Evolutionary conservation across 2,888 invertebrate species (phyloP).

Genomic region (Melieria crassipennis): DNA sequence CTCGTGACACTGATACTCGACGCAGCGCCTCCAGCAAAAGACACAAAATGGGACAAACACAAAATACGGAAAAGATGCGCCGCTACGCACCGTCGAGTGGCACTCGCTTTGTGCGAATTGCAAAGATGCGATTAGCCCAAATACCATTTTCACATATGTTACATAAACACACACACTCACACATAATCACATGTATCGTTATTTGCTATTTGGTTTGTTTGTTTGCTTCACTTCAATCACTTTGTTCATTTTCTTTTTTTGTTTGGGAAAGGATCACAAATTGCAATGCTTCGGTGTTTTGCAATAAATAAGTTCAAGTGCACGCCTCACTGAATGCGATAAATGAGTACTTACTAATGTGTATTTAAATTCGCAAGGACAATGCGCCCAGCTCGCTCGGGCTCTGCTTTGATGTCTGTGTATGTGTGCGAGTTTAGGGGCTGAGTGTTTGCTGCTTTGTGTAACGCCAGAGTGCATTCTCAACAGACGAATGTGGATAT

Average conservation of each 20-base stretch:
- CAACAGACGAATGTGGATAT: too few species aligned
- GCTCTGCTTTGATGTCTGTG: too few species aligned
- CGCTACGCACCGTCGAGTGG: constrained; percentile 24
- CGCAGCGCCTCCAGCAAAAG: constrained; percentile 28
- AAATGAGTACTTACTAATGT: background rate
- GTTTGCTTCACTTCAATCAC: background rate
- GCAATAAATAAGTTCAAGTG: background rate
- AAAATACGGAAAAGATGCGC: constrained; percentile 1
- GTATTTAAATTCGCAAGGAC: background rate
- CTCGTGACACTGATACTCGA: constrained; percentile 37
- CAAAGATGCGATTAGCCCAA: too few species aligned
- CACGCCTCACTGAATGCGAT: background rate
- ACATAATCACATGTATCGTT: constrained; percentile 12
- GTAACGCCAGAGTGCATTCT: too few species aligned
- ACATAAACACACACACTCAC: constrained; percentile 25
- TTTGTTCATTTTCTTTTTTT: background rate
- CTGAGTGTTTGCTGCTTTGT: too few species aligned
- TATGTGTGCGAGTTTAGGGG: too few species aligned
- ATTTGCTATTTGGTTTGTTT: background rate
- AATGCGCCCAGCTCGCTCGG: background rate
- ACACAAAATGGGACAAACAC: constrained; percentile 2
- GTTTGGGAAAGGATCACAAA: background rate
- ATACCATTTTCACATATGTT: too few species aligned
- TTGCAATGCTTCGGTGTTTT: background rate
- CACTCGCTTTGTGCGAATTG: too few species aligned